Evolutionary conservation across 2,113 vertebrate species (phyloP), one percentile per base, ranked within the genome.

Genomic region (Halcyon senegalensis): DNA sequence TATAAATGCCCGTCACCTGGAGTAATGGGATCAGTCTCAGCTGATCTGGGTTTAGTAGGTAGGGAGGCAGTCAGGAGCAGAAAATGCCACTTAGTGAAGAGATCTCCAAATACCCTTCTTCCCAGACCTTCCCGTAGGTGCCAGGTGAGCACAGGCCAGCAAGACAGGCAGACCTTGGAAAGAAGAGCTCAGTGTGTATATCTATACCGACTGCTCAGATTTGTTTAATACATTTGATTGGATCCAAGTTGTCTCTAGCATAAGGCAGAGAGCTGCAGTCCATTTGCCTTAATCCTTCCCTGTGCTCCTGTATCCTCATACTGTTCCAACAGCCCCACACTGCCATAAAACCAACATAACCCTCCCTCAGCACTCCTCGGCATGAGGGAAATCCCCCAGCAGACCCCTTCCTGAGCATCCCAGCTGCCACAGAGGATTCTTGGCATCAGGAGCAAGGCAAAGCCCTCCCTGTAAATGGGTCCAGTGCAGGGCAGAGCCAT

Each of bases 261-360:
- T n/a, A 75, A 85, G 84, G 59, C 73, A 83, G 68, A 82, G 63
- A 87, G 92, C 77, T 92, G 81, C 92, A 95, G 88, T 68, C 80
- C 91, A 89, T 92, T 95, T 94, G 92, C 86, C 94, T 94, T 95
- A 93, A 95, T 96, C 89, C 86, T 87, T 96, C 92, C 87, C 93
- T 28, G 31, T 39, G 76, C 85, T 97, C 79, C 84, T 8, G 3
- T 92, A 90, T 74, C 76, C 82, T 83, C 88, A 46, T 72, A 55
- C 24, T 53, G 80, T 69, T 94, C 66, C 74, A 68, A 25, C 76
- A 81, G 72, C 83, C 91, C 76, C 37, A 31, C 50, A 2, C 44
- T 0, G 3, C 90, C 0, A 3, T 87, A 92, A 95, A 96, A 35
- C 51, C 88, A 94, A 73, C 62, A 60, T 48, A 76, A 62, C 31